phyloP scores from a whole-genome alignment of 2,797 vertebrate genomes.

The Thaleichthys pacificus region DNA sequence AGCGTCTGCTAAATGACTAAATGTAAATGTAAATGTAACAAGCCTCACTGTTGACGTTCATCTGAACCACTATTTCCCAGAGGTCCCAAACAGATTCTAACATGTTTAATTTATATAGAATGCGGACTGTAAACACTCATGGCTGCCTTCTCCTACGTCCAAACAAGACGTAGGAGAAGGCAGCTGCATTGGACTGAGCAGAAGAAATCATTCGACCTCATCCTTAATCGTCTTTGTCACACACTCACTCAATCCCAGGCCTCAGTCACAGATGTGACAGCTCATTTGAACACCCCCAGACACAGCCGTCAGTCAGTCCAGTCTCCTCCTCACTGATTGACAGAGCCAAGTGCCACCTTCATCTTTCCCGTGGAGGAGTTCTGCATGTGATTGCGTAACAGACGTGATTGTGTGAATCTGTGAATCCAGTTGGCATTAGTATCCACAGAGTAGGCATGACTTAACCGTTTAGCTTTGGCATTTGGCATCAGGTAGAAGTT shows the following conservation, averaged over 20 bases:
- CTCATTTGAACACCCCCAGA: conserved; percentile 38
- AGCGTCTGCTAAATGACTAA: too few relatives aligned
- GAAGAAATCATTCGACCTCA: background rate
- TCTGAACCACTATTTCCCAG: too few relatives aligned
- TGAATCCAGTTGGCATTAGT: conserved; percentile 18
- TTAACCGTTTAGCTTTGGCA: conserved; percentile 7
- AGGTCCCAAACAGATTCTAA: too few relatives aligned
- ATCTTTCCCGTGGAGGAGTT: conserved; percentile 38
- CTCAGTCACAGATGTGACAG: too few relatives aligned
- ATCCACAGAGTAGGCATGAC: conserved; percentile 13
- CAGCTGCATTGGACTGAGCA: conserved; percentile 14
- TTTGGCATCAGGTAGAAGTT: background rate
- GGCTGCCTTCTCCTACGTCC: too few relatives aligned
- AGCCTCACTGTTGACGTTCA: too few relatives aligned
- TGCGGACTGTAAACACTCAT: too few relatives aligned
- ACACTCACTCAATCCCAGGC: background rate
- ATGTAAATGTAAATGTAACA: too few relatives aligned
- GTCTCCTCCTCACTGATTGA: conserved; percentile 28
- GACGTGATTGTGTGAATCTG: conserved; percentile 29
- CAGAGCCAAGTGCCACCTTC: conserved; percentile 39
- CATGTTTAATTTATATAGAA: too few relatives aligned
- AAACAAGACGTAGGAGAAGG: too few relatives aligned
- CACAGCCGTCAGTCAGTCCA: conserved; percentile 52
- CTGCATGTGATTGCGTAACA: background rate
- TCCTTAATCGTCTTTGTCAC: conserved; percentile 49